Conservation (phyloP, 2,888 invertebrate species). For the Prosapia bicincta region DNA sequence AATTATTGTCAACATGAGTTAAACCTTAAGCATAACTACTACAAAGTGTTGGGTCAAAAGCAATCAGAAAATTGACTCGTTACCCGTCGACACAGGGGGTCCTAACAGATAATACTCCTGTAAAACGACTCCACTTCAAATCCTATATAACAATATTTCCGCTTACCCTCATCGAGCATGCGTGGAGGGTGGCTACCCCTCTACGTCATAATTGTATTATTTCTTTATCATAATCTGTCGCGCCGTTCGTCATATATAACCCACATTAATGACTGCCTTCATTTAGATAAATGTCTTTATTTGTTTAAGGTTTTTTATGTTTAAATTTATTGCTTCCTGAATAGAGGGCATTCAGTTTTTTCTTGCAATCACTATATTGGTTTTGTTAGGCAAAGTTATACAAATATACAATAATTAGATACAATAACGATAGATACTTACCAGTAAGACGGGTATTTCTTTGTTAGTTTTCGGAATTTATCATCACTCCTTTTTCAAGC, state of each 20-base stretch:
- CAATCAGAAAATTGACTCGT: not conserved
- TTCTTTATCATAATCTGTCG: not conserved
- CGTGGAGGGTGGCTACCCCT: not conserved
- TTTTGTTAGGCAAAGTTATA: no score
- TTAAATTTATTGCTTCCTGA: not conserved
- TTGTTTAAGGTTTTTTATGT: not conserved
- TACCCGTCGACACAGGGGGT: not conserved
- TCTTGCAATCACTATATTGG: no score
- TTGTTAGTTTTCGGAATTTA: no score
- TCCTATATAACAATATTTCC: slow-evolving; percentile 2
- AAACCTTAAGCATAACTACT: no score
- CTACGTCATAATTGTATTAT: not conserved
- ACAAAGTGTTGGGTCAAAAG: not conserved
- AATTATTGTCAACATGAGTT: no score
- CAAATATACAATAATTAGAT: no score
- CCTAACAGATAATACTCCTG: not conserved
- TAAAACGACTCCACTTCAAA: slow-evolving; percentile 2
- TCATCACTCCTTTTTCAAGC: no score
- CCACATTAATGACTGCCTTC: not conserved
- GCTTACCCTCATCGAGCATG: not conserved
- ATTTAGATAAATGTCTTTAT: not conserved
- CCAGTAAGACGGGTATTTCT: no score
- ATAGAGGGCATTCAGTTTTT: not conserved
- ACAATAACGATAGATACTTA: no score
- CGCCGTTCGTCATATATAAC: not conserved